These are phyloP conservation scores for Etheostoma nigrum DNA, from an alignment of 2,797 vertebrate species.

Conservation along the genomic window DNA sequence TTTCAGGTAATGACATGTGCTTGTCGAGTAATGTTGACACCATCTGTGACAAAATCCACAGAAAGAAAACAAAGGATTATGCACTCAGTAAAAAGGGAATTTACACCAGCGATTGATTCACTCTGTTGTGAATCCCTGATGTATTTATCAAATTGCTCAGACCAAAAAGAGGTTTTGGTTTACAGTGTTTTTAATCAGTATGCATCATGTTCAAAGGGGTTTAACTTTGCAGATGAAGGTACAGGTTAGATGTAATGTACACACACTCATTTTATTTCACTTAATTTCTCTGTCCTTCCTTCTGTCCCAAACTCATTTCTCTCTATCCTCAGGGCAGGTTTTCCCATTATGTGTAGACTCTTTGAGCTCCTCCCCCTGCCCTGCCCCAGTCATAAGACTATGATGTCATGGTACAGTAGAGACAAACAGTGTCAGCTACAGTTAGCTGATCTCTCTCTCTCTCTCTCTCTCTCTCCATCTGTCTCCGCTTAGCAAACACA, in stretches of 20 bases:
- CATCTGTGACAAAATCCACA: slow-evolving; percentile 5
- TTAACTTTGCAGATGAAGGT: slow-evolving; percentile 17
- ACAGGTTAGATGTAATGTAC: slow-evolving; percentile 23
- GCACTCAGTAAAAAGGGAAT: slow-evolving; percentile 1
- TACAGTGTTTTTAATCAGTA: slow-evolving; percentile 2
- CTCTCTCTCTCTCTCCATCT: slow-evolving; percentile 2
- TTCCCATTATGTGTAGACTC: slow-evolving; percentile 74
- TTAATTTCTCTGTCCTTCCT: slow-evolving; percentile 40
- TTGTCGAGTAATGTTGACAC: neutral
- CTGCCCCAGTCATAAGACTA: slow-evolving; percentile 83
- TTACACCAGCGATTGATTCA: neutral
- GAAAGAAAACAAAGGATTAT: slow-evolving; percentile 20
- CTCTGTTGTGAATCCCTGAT: neutral
- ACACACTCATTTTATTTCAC: slow-evolving; percentile 20
- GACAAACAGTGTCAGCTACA: slow-evolving; percentile 76
- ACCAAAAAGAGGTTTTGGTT: neutral
- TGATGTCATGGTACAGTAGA: slow-evolving; percentile 85
- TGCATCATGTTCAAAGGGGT: neutral
- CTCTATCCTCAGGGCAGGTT: slow-evolving; percentile 60
- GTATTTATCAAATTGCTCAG: neutral
- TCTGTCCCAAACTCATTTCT: slow-evolving; percentile 46
- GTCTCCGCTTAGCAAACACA: slow-evolving; percentile 17
- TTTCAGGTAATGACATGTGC: slow-evolving; percentile 12
- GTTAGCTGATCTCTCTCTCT: slow-evolving; percentile 55
- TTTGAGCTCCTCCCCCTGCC: slow-evolving; percentile 76